phyloP scores from a whole-genome alignment of 2,888 invertebrate genomes.

The Ceratothoa steindachneri region DNA sequence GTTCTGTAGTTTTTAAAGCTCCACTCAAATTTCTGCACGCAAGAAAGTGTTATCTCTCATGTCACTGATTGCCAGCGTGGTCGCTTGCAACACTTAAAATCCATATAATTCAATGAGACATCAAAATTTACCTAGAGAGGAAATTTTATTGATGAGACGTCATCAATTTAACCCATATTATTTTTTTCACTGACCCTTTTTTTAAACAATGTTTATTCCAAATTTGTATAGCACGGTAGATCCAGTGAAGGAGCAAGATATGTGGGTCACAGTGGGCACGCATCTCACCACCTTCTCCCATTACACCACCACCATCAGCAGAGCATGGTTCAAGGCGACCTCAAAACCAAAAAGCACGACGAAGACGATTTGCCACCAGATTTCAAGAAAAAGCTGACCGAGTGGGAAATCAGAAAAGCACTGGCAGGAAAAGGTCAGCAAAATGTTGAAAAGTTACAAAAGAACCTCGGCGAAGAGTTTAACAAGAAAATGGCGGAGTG shows the following conservation, averaged over 20 bases:
- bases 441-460: constrained; percentile 55
- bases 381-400: constrained; percentile 55
- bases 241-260: not conserved
- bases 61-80: too few relatives aligned
- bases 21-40: too few relatives aligned
- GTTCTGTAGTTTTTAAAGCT: too few relatives aligned
- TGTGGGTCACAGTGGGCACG: not conserved
- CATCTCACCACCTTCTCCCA: not conserved
- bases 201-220: too few relatives aligned
- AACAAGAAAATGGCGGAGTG: constrained; percentile 78
- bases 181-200: too few relatives aligned
- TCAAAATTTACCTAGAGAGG: too few relatives aligned
- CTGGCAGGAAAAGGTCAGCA: constrained; percentile 52
- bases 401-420: constrained; percentile 64
- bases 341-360: constrained; percentile 51
- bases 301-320: not conserved
- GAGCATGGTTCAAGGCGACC: constrained; percentile 44
- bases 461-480: constrained; percentile 73
- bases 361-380: constrained; percentile 52
- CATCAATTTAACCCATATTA: too few relatives aligned
- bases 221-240: not conserved
- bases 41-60: too few relatives aligned
- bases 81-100: too few relatives aligned
- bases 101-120: too few relatives aligned
- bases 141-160: too few relatives aligned